These are phyloP conservation scores for Cantharis rustica DNA, from an alignment of 2,888 invertebrate genomes.

Conservation along the genomic window DNA sequence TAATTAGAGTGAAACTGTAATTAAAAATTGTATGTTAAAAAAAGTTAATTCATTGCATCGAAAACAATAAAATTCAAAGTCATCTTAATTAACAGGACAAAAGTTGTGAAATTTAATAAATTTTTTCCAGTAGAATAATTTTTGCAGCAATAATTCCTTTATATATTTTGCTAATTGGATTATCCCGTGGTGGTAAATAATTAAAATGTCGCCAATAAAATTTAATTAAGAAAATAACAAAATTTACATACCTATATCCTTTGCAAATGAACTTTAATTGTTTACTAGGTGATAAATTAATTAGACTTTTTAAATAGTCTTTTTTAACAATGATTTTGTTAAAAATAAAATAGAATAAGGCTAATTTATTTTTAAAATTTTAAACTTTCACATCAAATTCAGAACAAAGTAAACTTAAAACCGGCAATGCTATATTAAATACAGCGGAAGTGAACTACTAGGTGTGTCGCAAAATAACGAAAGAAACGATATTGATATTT, in stretches of 20 bases:
- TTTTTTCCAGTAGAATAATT: background rate
- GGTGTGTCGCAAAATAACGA: background rate
- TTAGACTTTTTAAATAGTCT: background rate
- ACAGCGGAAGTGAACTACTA: background rate
- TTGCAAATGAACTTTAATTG: background rate
- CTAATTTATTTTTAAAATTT: background rate
- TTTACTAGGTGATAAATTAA: background rate
- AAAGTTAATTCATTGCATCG: background rate
- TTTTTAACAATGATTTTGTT: background rate
- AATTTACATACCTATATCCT: background rate
- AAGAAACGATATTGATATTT: background rate
- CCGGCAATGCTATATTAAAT: background rate
- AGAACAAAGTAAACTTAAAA: background rate
- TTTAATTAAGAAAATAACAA: background rate
- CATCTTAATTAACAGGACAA: background rate
- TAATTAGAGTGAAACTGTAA: background rate
- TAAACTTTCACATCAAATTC: background rate
- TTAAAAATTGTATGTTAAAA: background rate
- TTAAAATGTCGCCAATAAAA: background rate
- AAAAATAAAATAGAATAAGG: background rate
- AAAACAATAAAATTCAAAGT: background rate
- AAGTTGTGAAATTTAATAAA: background rate
- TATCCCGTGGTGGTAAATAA: background rate
- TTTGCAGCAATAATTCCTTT: background rate
- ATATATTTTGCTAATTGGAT: background rate